These are phyloP conservation scores for Xiphorhynchus elegans DNA, from an alignment of 2,113 vertebrate species.

Conservation along the genomic window DNA sequence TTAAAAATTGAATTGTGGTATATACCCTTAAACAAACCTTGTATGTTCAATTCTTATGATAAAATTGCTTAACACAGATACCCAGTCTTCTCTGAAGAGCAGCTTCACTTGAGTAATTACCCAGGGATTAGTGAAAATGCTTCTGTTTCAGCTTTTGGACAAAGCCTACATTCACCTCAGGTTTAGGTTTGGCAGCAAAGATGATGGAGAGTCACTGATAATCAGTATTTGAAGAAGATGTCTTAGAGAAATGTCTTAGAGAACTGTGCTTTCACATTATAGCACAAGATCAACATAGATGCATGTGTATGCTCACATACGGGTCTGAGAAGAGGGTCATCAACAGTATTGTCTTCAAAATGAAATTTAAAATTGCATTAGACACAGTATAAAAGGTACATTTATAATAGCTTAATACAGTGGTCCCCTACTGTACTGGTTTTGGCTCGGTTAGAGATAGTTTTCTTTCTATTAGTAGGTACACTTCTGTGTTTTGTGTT, in stretches of 20 bases:
- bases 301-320: background rate
- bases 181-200: background rate
- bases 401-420: background rate
- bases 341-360: background rate
- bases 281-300: background rate
- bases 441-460: background rate
- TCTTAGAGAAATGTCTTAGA: background rate
- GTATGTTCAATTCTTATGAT: background rate
- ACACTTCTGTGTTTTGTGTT: background rate
- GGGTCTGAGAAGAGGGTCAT: background rate
- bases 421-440: background rate
- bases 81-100: background rate
- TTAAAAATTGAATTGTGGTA: background rate
- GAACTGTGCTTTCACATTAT: background rate
- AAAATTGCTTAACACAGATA: background rate
- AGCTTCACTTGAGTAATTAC: background rate
- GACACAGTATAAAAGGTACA: background rate
- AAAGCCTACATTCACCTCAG: background rate
- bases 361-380: background rate
- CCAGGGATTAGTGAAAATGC: background rate
- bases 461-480: background rate
- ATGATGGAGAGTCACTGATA: background rate
- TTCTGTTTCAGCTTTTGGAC: background rate
- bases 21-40: background rate
- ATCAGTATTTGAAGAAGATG: background rate